These are phyloP conservation scores for Sialia sialis DNA, from an alignment of 2,113 vertebrate species.

Conservation along the genomic window DNA sequence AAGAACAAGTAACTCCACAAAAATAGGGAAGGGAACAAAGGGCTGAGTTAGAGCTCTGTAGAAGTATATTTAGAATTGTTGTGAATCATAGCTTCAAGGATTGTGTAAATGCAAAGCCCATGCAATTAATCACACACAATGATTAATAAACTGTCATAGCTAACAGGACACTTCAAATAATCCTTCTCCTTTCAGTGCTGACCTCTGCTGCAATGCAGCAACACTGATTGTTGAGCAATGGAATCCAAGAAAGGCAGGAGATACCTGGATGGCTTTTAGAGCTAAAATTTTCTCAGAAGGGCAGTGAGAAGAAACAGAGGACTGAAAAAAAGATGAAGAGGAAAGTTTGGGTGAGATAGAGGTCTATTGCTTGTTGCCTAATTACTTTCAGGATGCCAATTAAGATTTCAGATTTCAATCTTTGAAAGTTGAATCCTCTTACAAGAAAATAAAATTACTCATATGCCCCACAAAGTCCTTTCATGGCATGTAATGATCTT, in stretches of 20 bases:
- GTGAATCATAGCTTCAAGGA: slow-evolving; percentile 8
- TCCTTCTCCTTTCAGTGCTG: background rate
- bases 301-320: background rate
- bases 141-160: slow-evolving; percentile 12
- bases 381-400: background rate
- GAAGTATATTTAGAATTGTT: background rate
- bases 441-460: background rate
- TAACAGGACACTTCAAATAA: background rate
- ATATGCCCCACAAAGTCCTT: background rate
- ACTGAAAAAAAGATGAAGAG: background rate
- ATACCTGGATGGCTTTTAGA: background rate
- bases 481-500: background rate
- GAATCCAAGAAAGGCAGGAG: background rate
- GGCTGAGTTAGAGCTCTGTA: background rate
- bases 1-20: background rate
- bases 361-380: background rate
- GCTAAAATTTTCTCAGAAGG: background rate
- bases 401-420: background rate
- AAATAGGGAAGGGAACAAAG: background rate
- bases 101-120: background rate
- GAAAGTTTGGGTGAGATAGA: background rate
- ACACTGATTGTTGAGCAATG: background rate
- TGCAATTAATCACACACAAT: background rate
- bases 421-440: background rate
- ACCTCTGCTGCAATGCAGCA: background rate